Evolutionary conservation across 1,140 invertebrate genomes (phyloP), one percentile per base, ranked within the genome.

Genomic region (Episyrphus balteatus): DNA sequence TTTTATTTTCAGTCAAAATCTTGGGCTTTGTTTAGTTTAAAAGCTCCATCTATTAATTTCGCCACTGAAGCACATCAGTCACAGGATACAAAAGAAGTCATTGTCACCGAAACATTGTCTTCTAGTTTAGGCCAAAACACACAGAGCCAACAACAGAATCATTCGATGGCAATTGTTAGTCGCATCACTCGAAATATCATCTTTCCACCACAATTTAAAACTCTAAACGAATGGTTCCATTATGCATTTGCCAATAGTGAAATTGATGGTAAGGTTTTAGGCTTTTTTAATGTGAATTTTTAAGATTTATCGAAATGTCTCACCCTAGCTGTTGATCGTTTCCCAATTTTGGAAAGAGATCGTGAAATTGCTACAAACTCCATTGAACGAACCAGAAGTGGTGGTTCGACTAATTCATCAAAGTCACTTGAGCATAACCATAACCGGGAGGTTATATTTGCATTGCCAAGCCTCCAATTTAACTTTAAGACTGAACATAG

Each of bases 11-110:
- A 68, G 59, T 74, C 92, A 26, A 97, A 96, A 71, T 92, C 86
- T 2, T 98, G 94, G 93, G 93, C 92, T 2, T 62, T 97, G 26
- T 98, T 98, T 66, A 94, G 88, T 50, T 72, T 98, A 42, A 88
- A 90, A 66, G 90, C 97, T 55, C 92, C 93, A 0, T 90, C 83
- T 50, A 96, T 98, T 50, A 90, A 85, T 56, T 98, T 98, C 73
- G 84, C 90, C 15, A 95, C 93, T 0, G 92, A 97, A 70, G 90
- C 91, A 2, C 89, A 94, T 66, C 84, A 91, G 68, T 78, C 88
- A 37, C 56, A 63, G 36, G 55, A 64, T 8, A 51, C 52, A 12
- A 52, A 48, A 11, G 62, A 68, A 9, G 61, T 85, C 13, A 82
- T 87, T 52, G 78, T 88, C n/a, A 84, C 88, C 10, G 84, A 90